Percentiles rank a stretch among this genome's conserved stretches.
phyloP scores from a whole-genome alignment of 2,113 vertebrate species.

The Mesembrinibis cayennensis region DNA sequence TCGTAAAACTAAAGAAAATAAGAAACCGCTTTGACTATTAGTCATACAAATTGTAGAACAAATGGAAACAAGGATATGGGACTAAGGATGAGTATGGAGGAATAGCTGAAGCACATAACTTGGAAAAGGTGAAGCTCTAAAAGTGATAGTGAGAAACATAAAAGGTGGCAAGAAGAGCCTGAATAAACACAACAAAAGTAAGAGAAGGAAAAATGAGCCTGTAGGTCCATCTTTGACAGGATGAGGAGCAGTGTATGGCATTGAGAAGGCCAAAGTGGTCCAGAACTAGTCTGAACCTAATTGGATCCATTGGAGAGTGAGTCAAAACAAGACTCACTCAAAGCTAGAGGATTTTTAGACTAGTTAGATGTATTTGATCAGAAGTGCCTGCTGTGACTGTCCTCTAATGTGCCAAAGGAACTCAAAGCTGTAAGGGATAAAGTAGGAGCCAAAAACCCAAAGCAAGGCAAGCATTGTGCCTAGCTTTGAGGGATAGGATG shows the following conservation, averaged over 20 bases:
- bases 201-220: neutral
- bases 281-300: neutral
- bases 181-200: neutral
- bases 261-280: neutral
- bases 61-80: neutral
- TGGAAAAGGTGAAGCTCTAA: neutral
- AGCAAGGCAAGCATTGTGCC: neutral
- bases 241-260: neutral
- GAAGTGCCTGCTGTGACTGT: neutral
- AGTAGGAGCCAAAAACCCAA: neutral
- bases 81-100: neutral
- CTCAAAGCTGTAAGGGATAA: neutral
- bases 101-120: neutral
- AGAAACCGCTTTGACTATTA: neutral
- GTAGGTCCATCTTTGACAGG: neutral
- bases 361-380: neutral
- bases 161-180: neutral
- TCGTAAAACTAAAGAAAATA: neutral
- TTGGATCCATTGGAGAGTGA: neutral
- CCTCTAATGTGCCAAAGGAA: neutral
- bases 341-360: neutral
- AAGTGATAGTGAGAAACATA: neutral
- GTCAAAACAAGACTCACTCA: neutral
- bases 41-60: neutral
- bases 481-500: neutral